Base-by-base conservation (phyloP, 2,888 invertebrate genomes). In the Lycia hirtaria region DNA sequence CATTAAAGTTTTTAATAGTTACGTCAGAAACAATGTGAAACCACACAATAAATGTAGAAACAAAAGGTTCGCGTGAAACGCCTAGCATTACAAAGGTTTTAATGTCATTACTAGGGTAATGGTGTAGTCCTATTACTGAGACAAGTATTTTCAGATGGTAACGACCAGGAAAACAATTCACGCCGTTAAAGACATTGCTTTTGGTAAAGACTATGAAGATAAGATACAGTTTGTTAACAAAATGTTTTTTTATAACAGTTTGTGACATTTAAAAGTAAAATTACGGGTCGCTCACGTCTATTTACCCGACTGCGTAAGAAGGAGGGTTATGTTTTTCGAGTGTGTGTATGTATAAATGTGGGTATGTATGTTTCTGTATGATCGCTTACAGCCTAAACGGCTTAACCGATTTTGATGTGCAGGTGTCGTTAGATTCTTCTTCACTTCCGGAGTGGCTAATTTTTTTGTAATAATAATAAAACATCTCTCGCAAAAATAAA, bases 31-130 rank as follows among this genome's bases (percentile, higher is more conserved):
- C 37, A 35, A 48, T 28, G 15, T 43, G 4, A 37, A 17, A 48
- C 47, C 38, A 14, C 33, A 48, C 2, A 33, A 17, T 30, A 30
- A 14, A 40, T 10, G 41, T 33, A 35, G 20, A 17, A 26, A 41
- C 15, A 32, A 45, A 38, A 50, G 44, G 44, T 48, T 50, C n/a
- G 22, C 9, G 32, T 19, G 24, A 53, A 57, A 56, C 20, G 26
- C 47, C 14, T 9, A n/a, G 52, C 67, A 71, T 74, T 75, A 68
- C 71, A 69, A 59, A 54, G 73, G 72, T 62, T 71, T 70, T 73
- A 75, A 76, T 75, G 67, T 69, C 62, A 73, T 76, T 75, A 76
- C 49, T 14, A 17, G 65, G 60, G 65, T 71, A 64, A 68, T 56
- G 58, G 30, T 38, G 54, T 69, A 71, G 67, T 63, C 71, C 58